Base-by-base conservation (phyloP, 2,113 vertebrate genomes). In the Hippolais icterina region DNA sequence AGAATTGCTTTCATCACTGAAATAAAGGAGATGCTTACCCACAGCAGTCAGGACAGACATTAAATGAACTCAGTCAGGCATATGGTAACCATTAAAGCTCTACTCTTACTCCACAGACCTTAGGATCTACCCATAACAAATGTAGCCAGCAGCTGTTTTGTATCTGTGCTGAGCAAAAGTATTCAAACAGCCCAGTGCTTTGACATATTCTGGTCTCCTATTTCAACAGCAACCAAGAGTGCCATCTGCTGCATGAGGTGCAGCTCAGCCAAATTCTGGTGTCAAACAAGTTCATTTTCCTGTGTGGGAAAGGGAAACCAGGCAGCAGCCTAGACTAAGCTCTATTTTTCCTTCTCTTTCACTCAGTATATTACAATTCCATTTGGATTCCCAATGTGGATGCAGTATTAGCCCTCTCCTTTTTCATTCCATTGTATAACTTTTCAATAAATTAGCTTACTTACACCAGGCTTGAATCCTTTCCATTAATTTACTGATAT, bases 211-310 rank as follows among this genome's bases (percentile, higher is more conserved):
- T 17, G 28, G 31, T 60, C 37, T 60, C 77, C 27, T 39, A 16
- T 33, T 85, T 81, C 46, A 85, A 72, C 41, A 87, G 22, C 41
- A 93, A 49, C 9, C 29, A 35, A 96, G 64, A 96, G 89, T 90
- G 96, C 95, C 97, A 95, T 37, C 97, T 97, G 74, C 89, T 93
- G 97, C 65, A 83, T 8, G 27, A 22, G 19, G 12, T 22, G 17
- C 57, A 49, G 39, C 37, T 65, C 63, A 70, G 91, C 44, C 57
- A 59, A 50, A 44, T 25, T 49, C 61, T 33, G 29, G 4, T 31
- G 27, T 39, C 52, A 50, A 76, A 64, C 20, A 59, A 65, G 13
- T 71, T 83, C 11, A 29, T 35, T 33, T 72, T 77, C 21, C 42
- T 71, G 13, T 8, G 8, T 60, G 29, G 85, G 74, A 77, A 87